Percentiles rank a stretch among this genome's conserved stretches.
phyloP scores from a whole-genome alignment of 2,113 vertebrate genomes.

The Dicentrarchus labrax region DNA sequence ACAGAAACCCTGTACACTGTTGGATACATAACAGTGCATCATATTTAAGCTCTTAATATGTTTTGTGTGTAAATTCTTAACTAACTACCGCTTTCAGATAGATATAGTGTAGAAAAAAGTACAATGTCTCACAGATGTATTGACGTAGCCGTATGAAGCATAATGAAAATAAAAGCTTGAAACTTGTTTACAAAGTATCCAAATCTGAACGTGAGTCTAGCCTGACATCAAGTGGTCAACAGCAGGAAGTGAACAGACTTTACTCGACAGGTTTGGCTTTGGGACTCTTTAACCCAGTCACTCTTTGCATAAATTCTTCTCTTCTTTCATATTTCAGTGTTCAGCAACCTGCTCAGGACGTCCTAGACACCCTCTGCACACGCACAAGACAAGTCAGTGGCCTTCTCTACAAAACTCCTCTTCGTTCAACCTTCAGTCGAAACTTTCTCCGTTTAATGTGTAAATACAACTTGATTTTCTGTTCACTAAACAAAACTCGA shows the following conservation, averaged over 20 bases:
- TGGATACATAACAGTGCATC: no score
- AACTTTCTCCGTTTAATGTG: no score
- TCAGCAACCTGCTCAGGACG: constrained; percentile 79
- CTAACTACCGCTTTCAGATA: no score
- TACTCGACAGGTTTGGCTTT: background rate
- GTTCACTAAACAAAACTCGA: background rate
- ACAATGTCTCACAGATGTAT: no score
- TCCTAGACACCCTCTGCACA: constrained; percentile 48
- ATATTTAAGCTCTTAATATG: no score
- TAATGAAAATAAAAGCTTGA: no score
- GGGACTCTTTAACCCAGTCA: background rate
- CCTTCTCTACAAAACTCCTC: background rate
- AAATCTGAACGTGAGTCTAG: background rate
- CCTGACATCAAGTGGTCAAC: background rate
- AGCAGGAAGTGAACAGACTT: background rate
- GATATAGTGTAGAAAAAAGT: no score
- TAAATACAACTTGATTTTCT: background rate
- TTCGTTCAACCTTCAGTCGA: background rate
- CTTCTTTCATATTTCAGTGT: constrained; percentile 57
- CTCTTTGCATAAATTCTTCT: background rate
- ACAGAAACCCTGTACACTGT: no score
- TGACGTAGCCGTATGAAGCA: no score
- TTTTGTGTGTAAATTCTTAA: no score
- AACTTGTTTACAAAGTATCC: background rate
- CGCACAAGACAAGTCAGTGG: background rate